Evolutionary conservation across 2,113 vertebrate species (phyloP), one percentile per base, ranked within the genome.

Genomic region (Stigmatopora nigra): DNA sequence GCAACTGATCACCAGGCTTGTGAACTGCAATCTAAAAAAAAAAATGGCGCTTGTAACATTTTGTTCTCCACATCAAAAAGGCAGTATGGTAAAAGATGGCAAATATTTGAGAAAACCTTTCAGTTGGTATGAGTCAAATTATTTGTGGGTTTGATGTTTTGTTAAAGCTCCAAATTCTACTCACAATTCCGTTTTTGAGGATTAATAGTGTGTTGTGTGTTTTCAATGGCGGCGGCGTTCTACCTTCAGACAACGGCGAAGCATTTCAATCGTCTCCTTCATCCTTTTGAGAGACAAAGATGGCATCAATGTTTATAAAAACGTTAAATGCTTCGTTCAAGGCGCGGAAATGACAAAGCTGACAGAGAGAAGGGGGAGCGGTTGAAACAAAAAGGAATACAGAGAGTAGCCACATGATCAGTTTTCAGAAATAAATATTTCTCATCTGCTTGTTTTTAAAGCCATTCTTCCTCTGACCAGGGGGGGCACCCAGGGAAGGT

Each of bases 161-260:
- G 53, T 56, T 31, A 6, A 56, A 31, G 14, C 22, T 31, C 59
- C 13, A 61, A 61, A 61, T 61, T 61, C 59, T 19, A 45, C 45
- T 41, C 41, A 61, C 45, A 64, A 78, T 76, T 78, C 75, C 63
- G 71, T 80, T 65, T 84, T 84, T 80, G 76, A 78, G 80, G 79
- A 86, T 85, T 83, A 87, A 86, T 79, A 75, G 70, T 77, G 74
- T 78, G 83, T 41, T 71, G 80, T 71, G 74, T 70, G 77, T 71
- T 77, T 83, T 82, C 53, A 14, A 13, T 7, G 22, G 53, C 22
- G 22, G 53, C 22, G 53, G 6, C 15, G 22, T 20, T 53, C 19
- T 53, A 53, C 51, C 51, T 53, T 53, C 78, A 80, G 49, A 17
- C 60, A 69, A 69, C 74, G 75, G 78, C 61, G 66, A 69, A 79